Evolutionary conservation across 2,888 invertebrate species (phyloP), one percentile per base, ranked within the genome.

Genomic region (Heterodera filipjevi): DNA sequence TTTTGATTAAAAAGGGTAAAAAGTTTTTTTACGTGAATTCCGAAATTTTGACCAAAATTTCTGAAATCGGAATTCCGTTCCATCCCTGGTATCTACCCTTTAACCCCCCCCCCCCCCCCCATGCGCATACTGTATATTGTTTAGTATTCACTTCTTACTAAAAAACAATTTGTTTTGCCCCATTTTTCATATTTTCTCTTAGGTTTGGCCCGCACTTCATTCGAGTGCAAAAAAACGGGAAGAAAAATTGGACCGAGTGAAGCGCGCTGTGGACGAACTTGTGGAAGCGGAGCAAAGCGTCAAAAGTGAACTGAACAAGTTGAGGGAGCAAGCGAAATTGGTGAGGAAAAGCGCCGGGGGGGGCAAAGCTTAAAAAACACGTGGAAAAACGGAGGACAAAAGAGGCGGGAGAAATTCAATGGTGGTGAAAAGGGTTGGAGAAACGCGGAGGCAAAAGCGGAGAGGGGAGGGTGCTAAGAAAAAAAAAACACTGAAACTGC

Each of bases 281-380:
- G 92, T 94, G 35, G 93, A 94, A 78, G 98, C 97, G 97, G 91
- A 98, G 77, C 94, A 95, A 84, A 92, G 92, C 72, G 93, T 94
- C 0, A 96, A 96, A 89, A 93, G 94, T 87, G 93, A 93, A 86
- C 93, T 98, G 19, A 94, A 94, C 88, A 92, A 94, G 8, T 93
- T 97, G 92, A 94, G 95, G 88, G 91, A 95, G 3, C 94, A 76
- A 82, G 66, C 73, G 27, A 27, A 77, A 30, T 66, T 64, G 33
- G 82, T 84, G 66, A 84, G 84, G 77, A 71, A 39, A 39, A 76
- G n/a, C 22, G 16, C 5, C 22, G 49, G 16, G 49, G 49, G 16
- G 49, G 32, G 32, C 64, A 64, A 32, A 30, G 66, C 27, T 53
- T 8, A 22, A 53, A 53, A 19, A 12, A 53, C 22, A 39, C 39